These are phyloP conservation scores for Chromis chromis DNA, from an alignment of 2,797 vertebrate genomes.

Conservation along the genomic window DNA sequence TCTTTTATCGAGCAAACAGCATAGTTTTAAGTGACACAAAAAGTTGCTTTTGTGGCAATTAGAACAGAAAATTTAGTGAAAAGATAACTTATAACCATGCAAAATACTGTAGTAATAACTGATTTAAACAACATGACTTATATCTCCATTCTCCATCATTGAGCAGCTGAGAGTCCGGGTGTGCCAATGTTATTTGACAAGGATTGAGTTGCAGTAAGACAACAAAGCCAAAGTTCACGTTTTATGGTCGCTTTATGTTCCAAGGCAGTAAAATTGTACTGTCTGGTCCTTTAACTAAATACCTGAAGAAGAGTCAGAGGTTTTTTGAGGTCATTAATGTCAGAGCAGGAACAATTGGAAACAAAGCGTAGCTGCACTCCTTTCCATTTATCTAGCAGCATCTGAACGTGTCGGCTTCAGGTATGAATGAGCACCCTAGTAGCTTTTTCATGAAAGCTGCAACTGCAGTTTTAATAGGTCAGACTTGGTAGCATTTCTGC, in stretches of 20 bases:
- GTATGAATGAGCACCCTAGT: too few relatives aligned
- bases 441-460: too few relatives aligned
- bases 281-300: not conserved
- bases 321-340: not conserved
- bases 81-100: not conserved
- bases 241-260: not conserved
- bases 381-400: too few relatives aligned
- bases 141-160: too few relatives aligned
- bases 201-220: not conserved
- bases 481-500: too few relatives aligned
- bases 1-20: not conserved
- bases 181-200: too few relatives aligned
- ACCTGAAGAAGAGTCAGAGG: not conserved
- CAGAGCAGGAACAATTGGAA: not conserved
- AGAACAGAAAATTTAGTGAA: not conserved
- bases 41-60: not conserved
- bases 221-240: not conserved
- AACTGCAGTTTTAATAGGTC: too few relatives aligned
- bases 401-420: too few relatives aligned
- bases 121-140: not conserved
- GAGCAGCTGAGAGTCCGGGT: too few relatives aligned
- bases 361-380: too few relatives aligned
- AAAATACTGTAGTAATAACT: not conserved
- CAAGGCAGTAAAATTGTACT: not conserved
- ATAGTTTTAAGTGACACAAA: not conserved